A percentile compares a stretch with the other conserved stretches of the same genome.
Evolutionary conservation across 2,888 invertebrate species (phyloP).

Genomic region (Ptychoptera albimana): DNA sequence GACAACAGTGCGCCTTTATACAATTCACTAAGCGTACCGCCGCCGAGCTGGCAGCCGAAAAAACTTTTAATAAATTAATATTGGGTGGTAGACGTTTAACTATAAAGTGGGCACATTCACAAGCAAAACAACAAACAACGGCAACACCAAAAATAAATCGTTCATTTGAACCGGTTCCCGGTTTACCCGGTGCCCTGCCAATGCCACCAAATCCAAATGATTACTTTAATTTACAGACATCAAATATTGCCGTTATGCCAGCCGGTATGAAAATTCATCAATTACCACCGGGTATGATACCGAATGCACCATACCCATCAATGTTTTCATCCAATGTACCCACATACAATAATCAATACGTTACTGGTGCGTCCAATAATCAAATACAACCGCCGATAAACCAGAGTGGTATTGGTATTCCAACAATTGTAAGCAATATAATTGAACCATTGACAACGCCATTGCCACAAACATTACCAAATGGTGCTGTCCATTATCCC

Average conservation of each 20-base stretch:
- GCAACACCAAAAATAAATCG: constrained; percentile 35
- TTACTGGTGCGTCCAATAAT: constrained; percentile 24
- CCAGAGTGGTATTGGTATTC: not conserved
- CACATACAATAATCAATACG: constrained; percentile 20
- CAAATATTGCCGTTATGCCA: constrained; percentile 27
- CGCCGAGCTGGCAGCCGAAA: constrained; percentile 87
- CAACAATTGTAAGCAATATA: constrained; percentile 9
- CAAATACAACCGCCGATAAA: constrained; percentile 24
- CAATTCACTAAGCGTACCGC: constrained; percentile 84
- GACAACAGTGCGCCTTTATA: constrained; percentile 93
- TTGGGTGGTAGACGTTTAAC: constrained; percentile 73
- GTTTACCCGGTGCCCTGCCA: constrained; percentile 37
- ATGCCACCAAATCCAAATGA: constrained; percentile 46
- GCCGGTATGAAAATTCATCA: constrained; percentile 31
- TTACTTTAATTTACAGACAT: constrained; percentile 41
- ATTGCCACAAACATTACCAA: constrained; percentile 32
- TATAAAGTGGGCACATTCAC: constrained; percentile 98
- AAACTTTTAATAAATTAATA: constrained; percentile 84
- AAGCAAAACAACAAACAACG: constrained; percentile 48
- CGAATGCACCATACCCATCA: constrained; percentile 26
- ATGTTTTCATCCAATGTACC: constrained; percentile 6
- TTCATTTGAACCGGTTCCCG: constrained; percentile 55
- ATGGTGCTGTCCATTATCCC: constrained; percentile 71
- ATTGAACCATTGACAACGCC: constrained; percentile 7
- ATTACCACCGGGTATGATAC: constrained; percentile 26